Base-by-base conservation (phyloP, 2,797 vertebrate genomes). In the Acanthopagrus latus region DNA sequence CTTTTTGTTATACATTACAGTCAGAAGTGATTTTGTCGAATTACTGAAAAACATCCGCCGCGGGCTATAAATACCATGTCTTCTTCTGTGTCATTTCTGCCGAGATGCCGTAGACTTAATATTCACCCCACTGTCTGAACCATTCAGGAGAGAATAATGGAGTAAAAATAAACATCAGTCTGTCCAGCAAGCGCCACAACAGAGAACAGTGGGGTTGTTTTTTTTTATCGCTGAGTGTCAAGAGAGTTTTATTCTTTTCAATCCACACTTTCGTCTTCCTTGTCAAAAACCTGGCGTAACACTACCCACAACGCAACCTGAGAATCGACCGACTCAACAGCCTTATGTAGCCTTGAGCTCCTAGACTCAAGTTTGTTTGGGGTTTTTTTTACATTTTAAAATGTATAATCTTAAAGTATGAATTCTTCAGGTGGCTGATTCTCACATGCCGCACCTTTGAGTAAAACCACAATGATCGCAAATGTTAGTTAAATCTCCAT, bases 241-340 rank as follows among this genome's bases (percentile, higher is more conserved):
- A 44, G 6, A 56, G 66, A 6, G 66, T 11, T 0, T n/a, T 23
- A 14, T 59, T 67, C 25, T 44, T 67, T 67, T 59, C 17, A 27
- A 27, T 46, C 23, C 52, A 56, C 13, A 4, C 16, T 47, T 47
- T 60, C 13, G 18, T 48, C 29, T 41, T 48, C 12, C 7, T 43
- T 50, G 10, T 64, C 51, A 51, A 59, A 38, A 43, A 44, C 33
- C 29, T 74, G 44, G 17, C 3, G 3, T 21, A 16, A n/a, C 72
- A 11, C 67, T 67, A 46, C 48, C 56, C 64, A 60, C 20, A 54
- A 44, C 33, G 33, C 56, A 74, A 50, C 12, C 12, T 41, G 25
- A 8, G 10, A 0, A 7, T 43, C 38, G 14, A 43, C 33, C 23
- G 58, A 58, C 43, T 60, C 11, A 1, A 16, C 1, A 7, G 29